Evolutionary conservation across 2,797 vertebrate species (phyloP), one percentile per base, ranked within the genome.

Genomic region (Chloroceryle amazona): DNA sequence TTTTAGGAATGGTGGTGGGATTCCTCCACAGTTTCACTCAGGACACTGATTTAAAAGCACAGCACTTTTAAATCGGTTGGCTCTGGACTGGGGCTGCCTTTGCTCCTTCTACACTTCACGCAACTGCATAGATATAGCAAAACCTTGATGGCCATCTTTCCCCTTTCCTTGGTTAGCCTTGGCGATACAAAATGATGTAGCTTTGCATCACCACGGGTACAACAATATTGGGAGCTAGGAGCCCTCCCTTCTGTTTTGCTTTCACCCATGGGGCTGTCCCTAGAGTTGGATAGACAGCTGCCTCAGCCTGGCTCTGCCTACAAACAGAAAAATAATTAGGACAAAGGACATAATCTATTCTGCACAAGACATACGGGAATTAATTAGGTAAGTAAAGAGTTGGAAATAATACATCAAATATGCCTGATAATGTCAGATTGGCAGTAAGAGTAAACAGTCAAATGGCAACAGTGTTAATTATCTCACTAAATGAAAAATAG

Each of bases 381-480:
- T 74, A 88, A 95, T 87, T 70, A 86, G 51, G 37, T 61, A 93
- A 94, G 81, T 67, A 96, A 95, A 96, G 88, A 94, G 80, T 76
- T 96, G 89, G 57, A 96, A 96, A 95, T 83, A 92, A 94, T 73
- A 83, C 74, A 95, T 95, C 76, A 88, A 79, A 94, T 90, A 86
- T 19, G 61, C 90, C 82, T 97, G 90, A 96, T 96, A 93, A 93
- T 35, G 90, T 96, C 92, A 96, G 93, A 93, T 90, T 96, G 97
- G 95, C 92, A 85, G 95, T 85, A 96, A 94, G 82, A 97, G 42
- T 90, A 92, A 97, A 96, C 72, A 89, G 74, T 93, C 74, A 95
- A 92, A 82, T 28, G 6, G 39, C 49, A 92, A 80, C 28, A 31
- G 67, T n/a, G 67, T 72, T 88, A 26, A 92, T 66, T 31, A 82